phyloP scores from a whole-genome alignment of 2,888 invertebrate species.

The Ochlodes sylvanus region DNA sequence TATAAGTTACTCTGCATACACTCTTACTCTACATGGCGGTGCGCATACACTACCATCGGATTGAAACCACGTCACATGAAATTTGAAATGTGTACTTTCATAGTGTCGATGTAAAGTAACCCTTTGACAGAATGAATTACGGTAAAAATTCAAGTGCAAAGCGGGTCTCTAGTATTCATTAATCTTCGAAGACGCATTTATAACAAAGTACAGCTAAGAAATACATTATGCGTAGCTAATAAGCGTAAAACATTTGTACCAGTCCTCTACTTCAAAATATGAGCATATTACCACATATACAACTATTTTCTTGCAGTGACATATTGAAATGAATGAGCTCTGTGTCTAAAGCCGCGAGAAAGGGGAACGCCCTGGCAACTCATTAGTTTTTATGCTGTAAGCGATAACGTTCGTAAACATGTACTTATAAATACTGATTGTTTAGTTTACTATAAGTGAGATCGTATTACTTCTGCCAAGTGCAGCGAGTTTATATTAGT shows the following conservation, averaged over 20 bases:
- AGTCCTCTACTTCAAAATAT: constrained; percentile 13
- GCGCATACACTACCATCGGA: too few relatives aligned
- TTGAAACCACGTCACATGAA: too few relatives aligned
- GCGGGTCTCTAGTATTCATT: too few relatives aligned
- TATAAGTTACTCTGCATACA: too few relatives aligned
- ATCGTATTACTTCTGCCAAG: constrained; percentile 52
- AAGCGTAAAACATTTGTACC: constrained; percentile 19
- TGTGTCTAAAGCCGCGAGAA: constrained; percentile 38
- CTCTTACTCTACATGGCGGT: too few relatives aligned
- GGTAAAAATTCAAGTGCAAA: background rate
- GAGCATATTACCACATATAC: constrained; percentile 41
- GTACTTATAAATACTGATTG: constrained; percentile 42
- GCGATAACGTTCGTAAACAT: constrained; percentile 31
- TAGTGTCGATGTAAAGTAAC: too few relatives aligned
- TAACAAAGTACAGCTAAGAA: constrained; percentile 5
- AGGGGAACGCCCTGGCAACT: constrained; percentile 68
- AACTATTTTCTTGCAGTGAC: constrained; percentile 35
- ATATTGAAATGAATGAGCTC: constrained; percentile 32
- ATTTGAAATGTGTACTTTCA: too few relatives aligned
- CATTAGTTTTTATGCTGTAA: constrained; percentile 49
- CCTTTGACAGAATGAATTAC: too few relatives aligned
- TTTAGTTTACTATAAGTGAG: constrained; percentile 54
- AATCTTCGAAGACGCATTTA: background rate
- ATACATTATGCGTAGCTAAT: constrained; percentile 17
- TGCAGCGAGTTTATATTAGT: constrained; percentile 44